phyloP scores from a whole-genome alignment of 2,113 vertebrate species.

The Mus spicilegus region DNA sequence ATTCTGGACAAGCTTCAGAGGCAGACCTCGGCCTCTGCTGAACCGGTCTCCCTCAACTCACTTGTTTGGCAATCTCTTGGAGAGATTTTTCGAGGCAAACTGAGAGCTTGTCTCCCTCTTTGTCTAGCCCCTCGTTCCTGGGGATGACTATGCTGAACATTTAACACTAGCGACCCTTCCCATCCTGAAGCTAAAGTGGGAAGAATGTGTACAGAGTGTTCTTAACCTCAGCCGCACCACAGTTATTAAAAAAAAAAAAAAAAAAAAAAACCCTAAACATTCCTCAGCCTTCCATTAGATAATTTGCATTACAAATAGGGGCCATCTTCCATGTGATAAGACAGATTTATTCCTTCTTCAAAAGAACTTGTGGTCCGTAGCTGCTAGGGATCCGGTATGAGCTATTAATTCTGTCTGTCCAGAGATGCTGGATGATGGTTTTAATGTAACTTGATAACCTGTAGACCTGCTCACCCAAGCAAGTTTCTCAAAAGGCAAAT shows the following conservation, averaged over 20 bases:
- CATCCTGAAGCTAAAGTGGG: conserved; percentile 61
- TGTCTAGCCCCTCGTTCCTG: conserved; percentile 36
- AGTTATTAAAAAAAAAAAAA: conserved; percentile 23
- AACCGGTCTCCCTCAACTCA: conserved; percentile 61
- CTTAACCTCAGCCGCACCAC: conserved; percentile 68
- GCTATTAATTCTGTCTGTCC: neutral
- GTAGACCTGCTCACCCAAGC: neutral
- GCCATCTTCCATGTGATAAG: neutral
- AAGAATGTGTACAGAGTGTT: conserved; percentile 71
- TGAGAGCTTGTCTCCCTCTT: conserved; percentile 10
- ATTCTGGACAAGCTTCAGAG: conserved; percentile 49
- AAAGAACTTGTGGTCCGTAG: neutral
- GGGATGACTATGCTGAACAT: conserved; percentile 7
- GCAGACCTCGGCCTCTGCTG: conserved; percentile 50
- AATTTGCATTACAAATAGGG: conserved; percentile 57
- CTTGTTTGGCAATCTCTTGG: conserved; percentile 20
- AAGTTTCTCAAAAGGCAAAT: neutral
- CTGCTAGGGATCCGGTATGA: neutral
- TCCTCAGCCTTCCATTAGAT: conserved; percentile 48
- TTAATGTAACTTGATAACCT: neutral
- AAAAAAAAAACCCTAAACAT: neutral
- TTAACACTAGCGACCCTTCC: conserved; percentile 50
- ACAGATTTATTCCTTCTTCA: neutral
- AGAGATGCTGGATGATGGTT: neutral
- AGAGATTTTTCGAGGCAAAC: conserved; percentile 58